Evolutionary conservation across 2,113 vertebrate genomes (phyloP), one percentile per base, ranked within the genome.

Genomic region (Sitta europaea): DNA sequence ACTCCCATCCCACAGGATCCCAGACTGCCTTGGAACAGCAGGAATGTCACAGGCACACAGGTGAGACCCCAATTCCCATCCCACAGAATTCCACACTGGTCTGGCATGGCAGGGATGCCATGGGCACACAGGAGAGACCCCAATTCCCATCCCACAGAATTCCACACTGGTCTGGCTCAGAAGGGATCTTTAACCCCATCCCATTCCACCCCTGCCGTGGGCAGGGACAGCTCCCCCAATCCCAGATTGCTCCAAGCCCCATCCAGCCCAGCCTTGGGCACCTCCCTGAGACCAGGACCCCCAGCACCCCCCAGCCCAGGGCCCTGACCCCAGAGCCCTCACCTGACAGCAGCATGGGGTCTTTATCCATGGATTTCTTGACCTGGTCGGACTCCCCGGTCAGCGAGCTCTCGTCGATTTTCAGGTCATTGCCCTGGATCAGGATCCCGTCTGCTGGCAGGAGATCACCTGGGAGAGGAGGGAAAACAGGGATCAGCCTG

Each of bases 291-390:
- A 33, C 3, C 5, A 5, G 48, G 15, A 21, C n/a, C 4, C 3
- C 5, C 25, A 18, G 20, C 45, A 28, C 47, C 13, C 58, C 35
- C 6, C 3, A 12, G 36, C 59, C 73, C 36, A 2, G 12, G 29
- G 7, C 5, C 12, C 22, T n/a, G n/a, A 35, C 4, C n/a, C 57
- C 19, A 0, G 40, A 25, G 21, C 18, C 65, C 97, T 97, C 92
- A 99, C 99, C 99, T 19, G 99, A 99, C 63, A 99, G 98, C 85
- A 99, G 97, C 99, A 99, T 99, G 73, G 99, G 99, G 96, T 99
- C 99, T 90, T 99, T 99, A 11, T 99, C 99, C 94, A 99, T 45
- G 2, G 98, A 99, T 91, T 99, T 99, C 95, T 98, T 99, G 81
- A 99, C 99, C 15, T 99, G 99, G 95, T 99, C 99, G 0, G 99